Base-by-base conservation (phyloP, 2,797 vertebrate genomes). In the Rhabdophis nuchalis region DNA sequence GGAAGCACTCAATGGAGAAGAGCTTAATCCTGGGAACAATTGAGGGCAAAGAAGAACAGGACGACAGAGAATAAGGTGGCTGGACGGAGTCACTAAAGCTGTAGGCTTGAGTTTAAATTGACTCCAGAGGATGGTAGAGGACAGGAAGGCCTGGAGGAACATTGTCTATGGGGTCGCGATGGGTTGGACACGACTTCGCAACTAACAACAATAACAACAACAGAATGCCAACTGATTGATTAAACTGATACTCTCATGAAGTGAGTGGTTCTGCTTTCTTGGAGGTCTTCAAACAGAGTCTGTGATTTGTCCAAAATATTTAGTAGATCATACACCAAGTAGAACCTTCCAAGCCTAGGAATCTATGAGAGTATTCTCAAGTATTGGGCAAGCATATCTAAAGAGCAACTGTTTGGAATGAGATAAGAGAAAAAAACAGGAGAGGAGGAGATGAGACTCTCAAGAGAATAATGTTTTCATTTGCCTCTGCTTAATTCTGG, bases 381-480 rank as follows among this genome's bases (percentile, higher is more conserved):
- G 0, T 1, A 0, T 56, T 85, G 86, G 91, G 68, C 64, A 87
- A 89, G 85, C 93, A 91, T 94, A 95, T 95, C 0, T 91, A 92
- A 61, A 94, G 58, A 87, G 94, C 61, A 68, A 91, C 64, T n/a
- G 85, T 54, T 91, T 86, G 87, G 91, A 90, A 92, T 16, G 29
- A 20, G 85, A n/a, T 25, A 56, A 57, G n/a, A 60, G 9, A 58
- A 41, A 23, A 4, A 95, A 11, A 95, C 86, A 58, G 92, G 14
- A 54, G 50, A 91, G 14, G 6, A 86, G 89, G 89, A 36, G 56
- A 87, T 4, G 90, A 91, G 46, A 72, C 36, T 14, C 2, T 87
- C 89, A 72, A 94, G 93, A 92, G 93, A 95, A 94, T 61, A 90
- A 52, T 92, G 91, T 93, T 90, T 95, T 89, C 88, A 20, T 72